Conservation (phyloP, 2,797 vertebrate species). For the Gallinago stenura region DNA sequence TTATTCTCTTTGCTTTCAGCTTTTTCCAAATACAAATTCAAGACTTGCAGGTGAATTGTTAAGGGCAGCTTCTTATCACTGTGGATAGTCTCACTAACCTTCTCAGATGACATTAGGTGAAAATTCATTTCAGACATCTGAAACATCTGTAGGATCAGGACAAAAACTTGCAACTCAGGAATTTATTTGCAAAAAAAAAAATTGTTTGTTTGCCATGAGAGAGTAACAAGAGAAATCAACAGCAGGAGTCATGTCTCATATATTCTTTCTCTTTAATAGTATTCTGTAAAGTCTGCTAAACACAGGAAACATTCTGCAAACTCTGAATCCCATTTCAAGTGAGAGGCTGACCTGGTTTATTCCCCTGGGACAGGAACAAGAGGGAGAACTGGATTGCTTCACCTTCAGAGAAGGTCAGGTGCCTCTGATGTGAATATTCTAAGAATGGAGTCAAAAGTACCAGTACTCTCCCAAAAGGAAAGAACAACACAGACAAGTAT, state of each 20-base stretch:
- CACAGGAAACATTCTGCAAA: not conserved
- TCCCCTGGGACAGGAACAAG: not conserved
- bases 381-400: not conserved
- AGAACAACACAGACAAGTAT: not conserved
- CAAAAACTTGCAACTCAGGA: not conserved
- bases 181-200: not conserved
- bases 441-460: constrained; percentile 9
- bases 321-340: not conserved
- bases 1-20: not conserved
- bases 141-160: not conserved
- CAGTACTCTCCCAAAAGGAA: not conserved
- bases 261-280: not conserved
- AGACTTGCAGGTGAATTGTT: not conserved
- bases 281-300: not conserved
- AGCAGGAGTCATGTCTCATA: not conserved
- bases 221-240: not conserved
- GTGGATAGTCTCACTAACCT: not conserved
- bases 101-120: not conserved
- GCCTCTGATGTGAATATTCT: constrained; percentile 3
- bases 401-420: not conserved
- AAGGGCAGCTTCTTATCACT: not conserved
- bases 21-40: not conserved
- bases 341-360: not conserved
- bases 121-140: not conserved
- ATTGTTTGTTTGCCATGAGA: not conserved